Evolutionary conservation across 2,888 invertebrate genomes (phyloP), one percentile per base, ranked within the genome.

Genomic region (Tetropium fuscum): DNA sequence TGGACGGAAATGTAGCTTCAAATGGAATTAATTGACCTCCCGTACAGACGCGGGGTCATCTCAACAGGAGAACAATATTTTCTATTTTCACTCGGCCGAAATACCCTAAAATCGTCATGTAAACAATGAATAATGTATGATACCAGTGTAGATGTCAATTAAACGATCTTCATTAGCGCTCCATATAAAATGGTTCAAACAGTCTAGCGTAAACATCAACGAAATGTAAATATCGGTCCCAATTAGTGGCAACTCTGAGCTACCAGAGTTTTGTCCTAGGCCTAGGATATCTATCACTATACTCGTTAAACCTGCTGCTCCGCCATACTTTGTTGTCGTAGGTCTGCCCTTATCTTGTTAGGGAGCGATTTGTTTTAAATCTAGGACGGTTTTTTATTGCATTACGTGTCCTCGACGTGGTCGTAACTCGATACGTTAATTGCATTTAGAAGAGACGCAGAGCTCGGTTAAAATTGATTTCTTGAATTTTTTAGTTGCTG

Each of bases 191-290:
- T 27, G 30, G 45, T 15, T 18, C 16, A 15, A 10, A 10, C 19
- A 34, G 20, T 19, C n/a, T 36, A 34, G 20, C 18, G 34, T 47
- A 48, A 34, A 38, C 48, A 22, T 36, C 36, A 19, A 22, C 48
- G 22, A 48, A 48, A 47, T 36, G 48, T 48, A 48, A 48, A 48
- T 48, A 48, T 38, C 32, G 20, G n/a, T 32, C 10, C 48, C 48
- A 48, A 48, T 48, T 48, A 48, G 48, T 10, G 48, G 36, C 13
- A 15, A 48, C 36, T 32, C 38, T 7, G 36, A 22, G 36, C 36
- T 48, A 48, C 36, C 36, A 22, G 8, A 18, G 34, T 32, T 32
- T 18, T 32, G 32, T 32, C 18, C n/a, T 8, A 48, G 36, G 19
- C 34, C 13, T 19, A 27, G 20, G 36, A 34, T 22, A 48, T 22